phyloP scores from a whole-genome alignment of 2,888 invertebrate species.

The Drosophila monieri region DNA sequence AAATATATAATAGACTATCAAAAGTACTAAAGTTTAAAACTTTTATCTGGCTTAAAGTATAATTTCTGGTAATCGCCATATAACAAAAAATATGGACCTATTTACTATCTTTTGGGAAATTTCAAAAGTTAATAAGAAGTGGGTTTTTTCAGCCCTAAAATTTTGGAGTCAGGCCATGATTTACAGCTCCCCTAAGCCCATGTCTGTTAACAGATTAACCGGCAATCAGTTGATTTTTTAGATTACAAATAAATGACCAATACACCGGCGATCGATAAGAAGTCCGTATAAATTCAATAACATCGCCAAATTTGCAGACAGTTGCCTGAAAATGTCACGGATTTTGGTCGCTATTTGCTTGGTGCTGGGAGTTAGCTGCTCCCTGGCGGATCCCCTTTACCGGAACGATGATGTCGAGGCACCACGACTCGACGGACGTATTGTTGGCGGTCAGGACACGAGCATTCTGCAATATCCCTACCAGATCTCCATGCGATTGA shows the following conservation, averaged over 20 bases:
- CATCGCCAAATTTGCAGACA: constrained; percentile 19
- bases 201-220: constrained; percentile 28
- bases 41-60: no score
- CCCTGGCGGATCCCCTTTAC: constrained; percentile 44
- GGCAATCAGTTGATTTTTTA: constrained; percentile 14
- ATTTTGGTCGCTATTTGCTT: constrained; percentile 50
- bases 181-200: constrained; percentile 11
- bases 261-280: constrained; percentile 28
- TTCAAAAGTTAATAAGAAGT: no score
- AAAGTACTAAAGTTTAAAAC: no score
- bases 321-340: constrained; percentile 61
- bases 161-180: constrained; percentile 11
- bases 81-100: no score
- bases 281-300: constrained; percentile 29
- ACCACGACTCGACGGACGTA: constrained; percentile 74
- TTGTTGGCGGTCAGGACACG: constrained; percentile 67
- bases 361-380: constrained; percentile 31
- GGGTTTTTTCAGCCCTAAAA: neutral
- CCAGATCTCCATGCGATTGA: constrained; percentile 77
- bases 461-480: constrained; percentile 69
- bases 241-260: constrained; percentile 30
- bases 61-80: no score
- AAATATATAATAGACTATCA: constrained; percentile 4
- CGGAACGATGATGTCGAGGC: constrained; percentile 20
- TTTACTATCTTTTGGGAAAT: no score